Evolutionary conservation across 2,888 invertebrate genomes (phyloP), one percentile per base, ranked within the genome.

Genomic region (Rosalia funebris): DNA sequence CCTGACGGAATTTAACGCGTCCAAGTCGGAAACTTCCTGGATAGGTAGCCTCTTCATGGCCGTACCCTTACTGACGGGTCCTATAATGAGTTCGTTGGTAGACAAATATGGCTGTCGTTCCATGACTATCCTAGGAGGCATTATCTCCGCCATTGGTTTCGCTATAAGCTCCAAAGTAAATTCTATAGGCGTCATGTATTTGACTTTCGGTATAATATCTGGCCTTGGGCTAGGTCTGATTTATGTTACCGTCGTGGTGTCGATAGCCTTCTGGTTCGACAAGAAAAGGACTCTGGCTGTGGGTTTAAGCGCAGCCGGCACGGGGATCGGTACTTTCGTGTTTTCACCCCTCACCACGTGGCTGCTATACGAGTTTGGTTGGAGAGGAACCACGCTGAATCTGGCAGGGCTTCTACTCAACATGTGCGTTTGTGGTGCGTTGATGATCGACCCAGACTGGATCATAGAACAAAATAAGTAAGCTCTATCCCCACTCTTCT

Each of bases 191-290:
- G 85, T 90, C 82, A 87, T 94, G 83, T 92, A 91, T 84, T 76
- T 95, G 50, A 94, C 93, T 0, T 95, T 95, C 78, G 95, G 95
- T 25, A 86, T 94, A 0, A 86, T 94, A 20, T 90, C 93, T 47
- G 95, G 95, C 0, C 79, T 95, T 60, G 95, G 95, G 0, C 83
- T 95, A 65, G 93, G 94, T 3, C 81, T 93, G 47, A 92, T 92
- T 50, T 95, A 94, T 77, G 94, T 95, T 9, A 92, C 95, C 1
- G 94, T 95, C 3, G 95, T 95, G 2, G 95, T 95, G 2, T 91
- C 92, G 54, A 92, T 96, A 59, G 95, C 95, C 4, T 95, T 93
- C 77, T 96, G 95, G 90, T 96, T 96, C 80, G 94, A 95, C 73
- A 92, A 92, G 79, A 91, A 90, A 75, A 86, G 95, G 32, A 91